Percentiles rank a stretch among this genome's conserved stretches.
Evolutionary conservation across 2,113 vertebrate genomes (phyloP).

Genomic region (Felis chaus): DNA sequence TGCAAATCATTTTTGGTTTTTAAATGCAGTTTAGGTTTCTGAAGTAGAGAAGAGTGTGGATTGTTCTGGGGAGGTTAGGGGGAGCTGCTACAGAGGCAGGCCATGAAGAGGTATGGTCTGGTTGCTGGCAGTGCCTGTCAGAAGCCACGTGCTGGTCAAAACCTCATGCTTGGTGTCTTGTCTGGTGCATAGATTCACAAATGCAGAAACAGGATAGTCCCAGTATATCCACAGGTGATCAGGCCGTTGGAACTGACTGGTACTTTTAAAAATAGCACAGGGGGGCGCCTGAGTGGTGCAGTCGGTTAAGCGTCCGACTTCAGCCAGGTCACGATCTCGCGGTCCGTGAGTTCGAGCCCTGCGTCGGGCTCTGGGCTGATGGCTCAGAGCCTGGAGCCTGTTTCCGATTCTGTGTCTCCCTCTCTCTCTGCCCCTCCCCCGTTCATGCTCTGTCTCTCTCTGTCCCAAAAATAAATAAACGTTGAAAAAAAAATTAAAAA

Average conservation of each 20-base stretch:
- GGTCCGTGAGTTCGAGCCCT: no score
- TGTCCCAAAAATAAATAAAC: no score
- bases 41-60: neutral
- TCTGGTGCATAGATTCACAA: neutral
- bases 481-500: no score
- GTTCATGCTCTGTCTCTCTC: no score
- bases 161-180: neutral
- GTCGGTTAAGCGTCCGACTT: no score
- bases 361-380: no score
- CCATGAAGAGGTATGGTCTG: neutral
- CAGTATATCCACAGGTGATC: neutral
- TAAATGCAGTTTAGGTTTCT: neutral
- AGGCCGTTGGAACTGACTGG: neutral
- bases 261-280: neutral
- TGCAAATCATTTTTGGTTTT: conserved; percentile 29
- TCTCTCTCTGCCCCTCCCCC: no score
- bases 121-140: neutral
- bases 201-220: neutral
- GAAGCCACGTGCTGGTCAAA: neutral
- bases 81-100: neutral
- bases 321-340: no score
- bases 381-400: no score
- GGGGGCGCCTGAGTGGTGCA: no score
- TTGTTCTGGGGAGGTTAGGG: neutral
- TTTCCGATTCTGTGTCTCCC: no score